A percentile compares a stretch with the other conserved stretches of the same genome.
Conservation (phyloP, 2,113 vertebrate genomes). For the Xiphophorus maculatus region DNA sequence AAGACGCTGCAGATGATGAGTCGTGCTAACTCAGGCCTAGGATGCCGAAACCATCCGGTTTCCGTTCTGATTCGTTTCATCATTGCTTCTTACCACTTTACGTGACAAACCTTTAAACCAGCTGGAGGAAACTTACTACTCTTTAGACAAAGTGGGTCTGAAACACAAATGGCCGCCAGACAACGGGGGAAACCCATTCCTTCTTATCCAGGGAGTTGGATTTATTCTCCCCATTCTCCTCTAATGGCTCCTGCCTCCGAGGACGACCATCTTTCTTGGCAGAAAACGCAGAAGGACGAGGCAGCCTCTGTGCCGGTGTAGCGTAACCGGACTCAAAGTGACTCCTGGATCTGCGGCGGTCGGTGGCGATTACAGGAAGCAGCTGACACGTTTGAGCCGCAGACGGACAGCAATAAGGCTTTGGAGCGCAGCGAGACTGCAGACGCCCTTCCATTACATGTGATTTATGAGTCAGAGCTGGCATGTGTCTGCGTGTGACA, state of each 20-base stretch:
- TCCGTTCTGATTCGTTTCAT: background rate
- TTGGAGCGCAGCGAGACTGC: constrained; percentile 31
- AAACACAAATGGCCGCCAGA: constrained; percentile 14
- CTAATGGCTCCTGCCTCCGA: constrained; percentile 50
- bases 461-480: constrained; percentile 60
- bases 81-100: constrained; percentile 41
- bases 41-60: background rate
- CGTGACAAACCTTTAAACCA: constrained; percentile 17
- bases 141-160: constrained; percentile 5
- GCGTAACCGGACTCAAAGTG: constrained; percentile 16
- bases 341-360: background rate
- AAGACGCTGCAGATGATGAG: background rate
- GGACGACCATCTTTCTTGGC: constrained; percentile 47
- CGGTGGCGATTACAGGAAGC: background rate
- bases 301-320: constrained; percentile 22
- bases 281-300: constrained; percentile 29
- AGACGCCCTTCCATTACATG: constrained; percentile 37
- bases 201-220: constrained; percentile 35
- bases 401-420: constrained; percentile 40
- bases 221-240: constrained; percentile 54
- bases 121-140: constrained; percentile 9
- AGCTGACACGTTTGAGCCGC: constrained; percentile 27
- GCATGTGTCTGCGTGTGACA: constrained; percentile 36
- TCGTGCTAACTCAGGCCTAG: too few relatives aligned
- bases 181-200: constrained; percentile 36